phyloP scores from a whole-genome alignment of 2,888 invertebrate genomes.

The Dynastes maya region DNA sequence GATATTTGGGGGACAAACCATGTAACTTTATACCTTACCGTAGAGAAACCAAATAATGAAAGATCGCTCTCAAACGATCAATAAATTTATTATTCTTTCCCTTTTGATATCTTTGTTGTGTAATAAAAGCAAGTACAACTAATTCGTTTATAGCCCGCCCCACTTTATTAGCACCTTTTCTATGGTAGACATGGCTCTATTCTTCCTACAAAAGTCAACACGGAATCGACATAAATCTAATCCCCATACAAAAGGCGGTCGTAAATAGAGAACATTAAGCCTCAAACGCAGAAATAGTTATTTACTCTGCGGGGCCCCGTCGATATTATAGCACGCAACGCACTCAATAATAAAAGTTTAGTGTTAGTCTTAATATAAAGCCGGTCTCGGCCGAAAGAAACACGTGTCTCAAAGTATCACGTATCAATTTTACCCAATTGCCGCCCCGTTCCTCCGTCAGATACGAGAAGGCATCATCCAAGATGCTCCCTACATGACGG shows the following conservation, averaged over 20 bases:
- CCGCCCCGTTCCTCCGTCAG: conserved; percentile 3
- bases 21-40: too few relatives aligned
- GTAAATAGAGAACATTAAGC: conserved; percentile 15
- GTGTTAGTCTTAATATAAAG: conserved; percentile 48
- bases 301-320: neutral
- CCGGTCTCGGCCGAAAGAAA: conserved; percentile 43
- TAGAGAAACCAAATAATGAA: too few relatives aligned
- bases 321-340: neutral
- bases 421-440: conserved; percentile 45
- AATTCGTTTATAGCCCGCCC: neutral
- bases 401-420: conserved; percentile 49
- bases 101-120: too few relatives aligned
- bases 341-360: conserved; percentile 44
- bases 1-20: too few relatives aligned
- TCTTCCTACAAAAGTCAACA: neutral
- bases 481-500: neutral
- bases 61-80: too few relatives aligned
- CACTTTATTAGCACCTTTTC: neutral
- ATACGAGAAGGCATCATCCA: neutral
- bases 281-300: conserved; percentile 9
- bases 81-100: too few relatives aligned
- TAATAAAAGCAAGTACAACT: too few relatives aligned
- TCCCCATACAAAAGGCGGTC: neutral
- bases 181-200: neutral
- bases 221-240: conserved; percentile 14